Percentiles rank a stretch among this genome's conserved stretches.
phyloP scores from a whole-genome alignment of 2,113 vertebrate genomes.

The Dolichallabes microphthalmus region DNA sequence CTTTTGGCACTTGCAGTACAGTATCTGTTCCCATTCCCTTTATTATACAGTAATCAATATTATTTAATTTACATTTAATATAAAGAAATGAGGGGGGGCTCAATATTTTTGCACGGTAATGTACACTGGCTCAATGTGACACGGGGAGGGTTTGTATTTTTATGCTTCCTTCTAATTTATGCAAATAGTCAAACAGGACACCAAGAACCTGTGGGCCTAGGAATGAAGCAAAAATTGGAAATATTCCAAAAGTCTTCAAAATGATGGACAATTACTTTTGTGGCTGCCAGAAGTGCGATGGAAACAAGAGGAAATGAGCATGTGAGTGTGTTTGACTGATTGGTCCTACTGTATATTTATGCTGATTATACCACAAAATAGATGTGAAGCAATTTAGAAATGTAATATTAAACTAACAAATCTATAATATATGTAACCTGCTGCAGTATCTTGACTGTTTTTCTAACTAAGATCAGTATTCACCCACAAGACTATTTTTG shows the following conservation, averaged over 20 bases:
- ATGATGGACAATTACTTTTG: neutral
- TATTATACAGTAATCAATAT: too few relatives aligned
- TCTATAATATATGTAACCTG: neutral
- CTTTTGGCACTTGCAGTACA: too few relatives aligned
- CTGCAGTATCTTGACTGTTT: neutral
- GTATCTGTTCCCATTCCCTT: too few relatives aligned
- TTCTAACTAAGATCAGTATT: neutral
- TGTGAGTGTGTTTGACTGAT: neutral
- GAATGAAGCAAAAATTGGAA: neutral
- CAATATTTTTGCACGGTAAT: neutral
- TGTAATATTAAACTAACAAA: neutral
- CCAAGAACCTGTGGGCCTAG: neutral
- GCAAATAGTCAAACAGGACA: neutral
- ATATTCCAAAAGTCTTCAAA: neutral
- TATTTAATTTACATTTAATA: too few relatives aligned
- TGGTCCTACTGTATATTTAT: neutral
- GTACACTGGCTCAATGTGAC: neutral
- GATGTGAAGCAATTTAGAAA: neutral
- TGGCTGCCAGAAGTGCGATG: neutral
- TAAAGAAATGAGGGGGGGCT: too few relatives aligned
- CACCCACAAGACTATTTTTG: neutral
- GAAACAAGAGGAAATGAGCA: neutral
- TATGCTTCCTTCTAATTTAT: neutral
- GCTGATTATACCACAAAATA: neutral
- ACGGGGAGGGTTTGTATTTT: neutral